Percentiles rank a stretch among this genome's conserved stretches.
These are phyloP conservation scores for Leguminivora glycinivorella DNA, from an alignment of 1,140 invertebrate genomes.

Conservation along the genomic window DNA sequence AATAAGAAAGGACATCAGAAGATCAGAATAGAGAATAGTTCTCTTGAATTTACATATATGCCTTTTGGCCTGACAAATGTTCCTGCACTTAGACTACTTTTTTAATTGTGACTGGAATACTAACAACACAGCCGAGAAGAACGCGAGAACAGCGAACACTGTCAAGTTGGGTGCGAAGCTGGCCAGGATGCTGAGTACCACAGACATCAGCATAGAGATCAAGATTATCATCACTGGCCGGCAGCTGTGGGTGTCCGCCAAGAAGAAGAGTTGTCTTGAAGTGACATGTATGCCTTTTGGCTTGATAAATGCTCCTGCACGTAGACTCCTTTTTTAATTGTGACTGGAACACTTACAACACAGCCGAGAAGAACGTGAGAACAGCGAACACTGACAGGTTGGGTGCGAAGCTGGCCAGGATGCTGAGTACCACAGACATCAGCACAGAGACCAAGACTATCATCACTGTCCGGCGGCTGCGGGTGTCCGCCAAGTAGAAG, in stretches of 20 bases:
- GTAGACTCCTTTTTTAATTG: constrained; percentile 60
- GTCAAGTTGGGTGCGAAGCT: constrained; percentile 85
- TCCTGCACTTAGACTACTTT: constrained; percentile 47
- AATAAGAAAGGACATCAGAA: too few species aligned
- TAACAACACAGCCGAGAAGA: constrained; percentile 88
- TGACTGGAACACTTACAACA: constrained; percentile 83
- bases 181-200: constrained; percentile 82
- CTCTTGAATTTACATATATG: background rate
- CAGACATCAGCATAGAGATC: constrained; percentile 83
- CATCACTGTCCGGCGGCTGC: constrained; percentile 83
- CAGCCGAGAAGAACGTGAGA: constrained; percentile 86
- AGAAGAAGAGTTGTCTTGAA: background rate
- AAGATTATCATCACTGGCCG: constrained; percentile 84
- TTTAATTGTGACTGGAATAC: too few species aligned
- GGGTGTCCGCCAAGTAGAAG: too few species aligned
- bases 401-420: constrained; percentile 84
- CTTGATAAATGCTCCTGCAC: background rate
- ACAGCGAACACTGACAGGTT: constrained; percentile 84
- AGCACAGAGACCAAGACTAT: constrained; percentile 84
- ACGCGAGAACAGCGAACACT: constrained; percentile 84
- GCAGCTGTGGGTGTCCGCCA: constrained; percentile 83
- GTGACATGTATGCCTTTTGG: background rate
- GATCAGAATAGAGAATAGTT: background rate
- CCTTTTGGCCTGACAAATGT: background rate
- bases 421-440: constrained; percentile 82